These are phyloP conservation scores for Tipula vernalis DNA, from an alignment of 2,888 invertebrate genomes.

Conservation along the genomic window DNA sequence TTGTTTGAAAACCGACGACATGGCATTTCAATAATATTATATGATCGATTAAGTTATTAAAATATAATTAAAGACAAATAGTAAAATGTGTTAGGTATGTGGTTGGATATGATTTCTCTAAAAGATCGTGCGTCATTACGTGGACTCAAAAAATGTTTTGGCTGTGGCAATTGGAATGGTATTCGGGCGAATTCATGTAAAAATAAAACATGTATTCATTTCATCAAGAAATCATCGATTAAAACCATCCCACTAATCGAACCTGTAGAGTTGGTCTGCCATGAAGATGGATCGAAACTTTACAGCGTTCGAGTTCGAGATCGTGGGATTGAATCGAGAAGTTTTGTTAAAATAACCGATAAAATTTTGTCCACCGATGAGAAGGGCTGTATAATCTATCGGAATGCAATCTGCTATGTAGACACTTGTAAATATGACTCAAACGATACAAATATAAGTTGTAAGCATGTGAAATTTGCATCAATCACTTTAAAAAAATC, in stretches of 20 bases:
- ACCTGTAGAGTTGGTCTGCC: conserved; percentile 41
- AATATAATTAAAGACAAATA: not conserved
- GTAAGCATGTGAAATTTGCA: conserved; percentile 27
- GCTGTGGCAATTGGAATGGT: conserved; percentile 64
- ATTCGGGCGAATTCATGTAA: conserved; percentile 61
- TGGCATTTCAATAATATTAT: too few relatives aligned
- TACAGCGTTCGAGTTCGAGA: conserved; percentile 59
- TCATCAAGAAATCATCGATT: not conserved
- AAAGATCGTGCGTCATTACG: conserved; percentile 25
- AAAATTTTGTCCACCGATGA: conserved; percentile 30
- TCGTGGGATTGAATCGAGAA: conserved; percentile 54
- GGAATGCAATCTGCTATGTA: conserved; percentile 26
- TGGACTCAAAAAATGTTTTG: conserved; percentile 60
- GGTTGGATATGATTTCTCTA: not conserved
- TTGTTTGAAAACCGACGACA: too few relatives aligned
- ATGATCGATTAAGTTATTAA: too few relatives aligned
- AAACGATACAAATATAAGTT: conserved; percentile 21
- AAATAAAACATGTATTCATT: conserved; percentile 49
- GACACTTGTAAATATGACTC: conserved; percentile 26
- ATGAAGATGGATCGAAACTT: conserved; percentile 41
- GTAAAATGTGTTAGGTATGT: not conserved
- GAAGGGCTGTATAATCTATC: conserved; percentile 27
- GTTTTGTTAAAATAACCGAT: conserved; percentile 52
- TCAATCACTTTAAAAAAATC: conserved; percentile 22
- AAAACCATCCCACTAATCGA: conserved; percentile 21